Percentiles rank a stretch among this genome's conserved stretches.
Evolutionary conservation across 2,113 vertebrate species (phyloP).

Genomic region (Zeus faber): DNA sequence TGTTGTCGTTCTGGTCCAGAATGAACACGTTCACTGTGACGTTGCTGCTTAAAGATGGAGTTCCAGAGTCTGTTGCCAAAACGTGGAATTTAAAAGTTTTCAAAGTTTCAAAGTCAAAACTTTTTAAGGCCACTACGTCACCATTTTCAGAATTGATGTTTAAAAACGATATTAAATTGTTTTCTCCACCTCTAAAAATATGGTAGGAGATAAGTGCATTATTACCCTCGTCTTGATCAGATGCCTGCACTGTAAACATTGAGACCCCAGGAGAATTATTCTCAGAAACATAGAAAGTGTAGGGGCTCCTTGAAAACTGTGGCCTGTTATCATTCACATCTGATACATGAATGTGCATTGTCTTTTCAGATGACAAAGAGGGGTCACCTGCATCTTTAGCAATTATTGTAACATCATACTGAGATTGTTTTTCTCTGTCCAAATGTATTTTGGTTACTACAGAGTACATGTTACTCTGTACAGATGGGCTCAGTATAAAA

Average conservation of each 20-base stretch:
- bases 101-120: constrained; percentile 50
- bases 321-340: constrained; percentile 66
- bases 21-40: constrained; percentile 45
- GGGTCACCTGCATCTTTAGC: constrained; percentile 50
- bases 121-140: constrained; percentile 33
- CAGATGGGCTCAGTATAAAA: constrained; percentile 39
- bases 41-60: constrained; percentile 34
- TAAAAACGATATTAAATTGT: constrained; percentile 25
- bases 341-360: constrained; percentile 36
- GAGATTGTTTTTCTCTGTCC: constrained; percentile 40
- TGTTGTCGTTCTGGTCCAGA: constrained; percentile 50
- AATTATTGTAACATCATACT: constrained; percentile 47
- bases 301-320: constrained; percentile 39
- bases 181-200: constrained; percentile 1
- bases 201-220: constrained; percentile 51
- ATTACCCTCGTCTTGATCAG: constrained; percentile 43
- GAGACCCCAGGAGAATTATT: constrained; percentile 48
- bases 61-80: constrained; percentile 23
- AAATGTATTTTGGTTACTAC: constrained; percentile 38
- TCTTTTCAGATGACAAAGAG: constrained; percentile 40
- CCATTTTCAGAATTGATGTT: constrained; percentile 53
- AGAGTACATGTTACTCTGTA: constrained; percentile 44
- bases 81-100: constrained; percentile 57
- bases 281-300: constrained; percentile 50
- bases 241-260: constrained; percentile 48